phyloP scores from a whole-genome alignment of 2,888 invertebrate species.

The Cosmia trapezina region DNA sequence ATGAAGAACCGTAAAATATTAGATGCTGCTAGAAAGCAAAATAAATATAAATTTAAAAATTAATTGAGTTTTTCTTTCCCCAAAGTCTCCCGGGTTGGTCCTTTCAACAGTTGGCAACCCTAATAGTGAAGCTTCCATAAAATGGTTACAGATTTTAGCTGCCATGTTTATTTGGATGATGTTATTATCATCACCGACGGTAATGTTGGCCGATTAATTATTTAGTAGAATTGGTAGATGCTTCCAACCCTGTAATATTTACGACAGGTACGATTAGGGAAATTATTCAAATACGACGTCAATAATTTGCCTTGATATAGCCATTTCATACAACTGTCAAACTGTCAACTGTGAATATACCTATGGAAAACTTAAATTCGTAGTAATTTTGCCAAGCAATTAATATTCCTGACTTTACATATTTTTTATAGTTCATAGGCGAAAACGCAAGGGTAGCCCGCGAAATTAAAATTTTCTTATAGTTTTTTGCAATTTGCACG shows the following conservation, averaged over 20 bases:
- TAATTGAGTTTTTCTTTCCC: too few species aligned
- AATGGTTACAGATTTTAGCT: constrained; percentile 8
- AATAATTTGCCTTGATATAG: neutral
- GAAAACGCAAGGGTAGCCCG: too few species aligned
- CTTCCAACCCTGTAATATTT: neutral
- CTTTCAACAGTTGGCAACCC: too few species aligned
- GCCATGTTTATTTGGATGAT: neutral
- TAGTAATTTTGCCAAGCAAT: neutral
- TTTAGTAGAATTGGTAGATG: neutral
- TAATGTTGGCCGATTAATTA: neutral
- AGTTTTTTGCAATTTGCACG: too few species aligned
- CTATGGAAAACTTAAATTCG: neutral
- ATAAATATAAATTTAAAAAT: too few species aligned
- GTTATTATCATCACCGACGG: neutral
- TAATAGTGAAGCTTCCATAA: neutral
- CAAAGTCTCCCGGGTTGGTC: too few species aligned
- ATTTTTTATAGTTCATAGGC: too few species aligned
- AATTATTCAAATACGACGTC: neutral
- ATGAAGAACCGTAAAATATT: too few species aligned
- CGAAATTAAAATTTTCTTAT: too few species aligned
- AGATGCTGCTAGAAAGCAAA: too few species aligned
- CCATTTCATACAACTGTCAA: neutral
- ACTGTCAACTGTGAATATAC: too few species aligned
- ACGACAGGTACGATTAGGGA: neutral
- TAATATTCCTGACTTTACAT: neutral